Evolutionary conservation across 2,113 vertebrate species (phyloP).

Genomic region (Coryphaenoides rupestris): DNA sequence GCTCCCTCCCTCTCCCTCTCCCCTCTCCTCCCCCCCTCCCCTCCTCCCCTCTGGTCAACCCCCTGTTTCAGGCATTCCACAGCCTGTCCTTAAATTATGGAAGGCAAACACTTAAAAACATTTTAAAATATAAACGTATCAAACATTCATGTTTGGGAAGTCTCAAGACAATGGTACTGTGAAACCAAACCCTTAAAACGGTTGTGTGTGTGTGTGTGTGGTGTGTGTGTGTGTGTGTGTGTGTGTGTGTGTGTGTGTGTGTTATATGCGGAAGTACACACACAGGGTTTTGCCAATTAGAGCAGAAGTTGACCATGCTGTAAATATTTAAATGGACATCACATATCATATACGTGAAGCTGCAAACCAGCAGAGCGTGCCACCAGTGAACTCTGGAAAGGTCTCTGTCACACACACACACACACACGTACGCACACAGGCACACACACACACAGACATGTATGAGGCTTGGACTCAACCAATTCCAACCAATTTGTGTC

Average conservation of each 20-base stretch:
- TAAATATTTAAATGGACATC: constrained; percentile 61
- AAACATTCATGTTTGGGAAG: constrained; percentile 58
- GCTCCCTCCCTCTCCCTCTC: constrained; percentile 28
- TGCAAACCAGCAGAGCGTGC: constrained; percentile 19
- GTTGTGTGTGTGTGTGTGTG: no score
- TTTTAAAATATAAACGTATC: constrained; percentile 57
- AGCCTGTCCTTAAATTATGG: constrained; percentile 59
- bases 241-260: constrained; percentile 13
- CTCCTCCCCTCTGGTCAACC: constrained; percentile 27
- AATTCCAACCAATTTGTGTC: no score
- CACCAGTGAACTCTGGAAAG: constrained; percentile 22
- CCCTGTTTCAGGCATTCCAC: constrained; percentile 25
- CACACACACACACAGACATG: constrained; percentile 13
- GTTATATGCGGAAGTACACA: constrained; percentile 4
- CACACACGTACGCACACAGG: neutral
- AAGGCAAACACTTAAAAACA: constrained; percentile 48
- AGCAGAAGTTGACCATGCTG: constrained; percentile 57
- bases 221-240: neutral
- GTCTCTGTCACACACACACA: constrained; percentile 18
- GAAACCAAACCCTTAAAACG: constrained; percentile 33
- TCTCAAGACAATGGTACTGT: constrained; percentile 53
- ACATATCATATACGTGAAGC: constrained; percentile 36
- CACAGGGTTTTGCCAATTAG: constrained; percentile 58
- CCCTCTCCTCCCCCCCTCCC: constrained; percentile 35
- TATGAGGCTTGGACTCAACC: no score